Conservation (phyloP, 2,113 vertebrate genomes). For the Tonatia bakeri region DNA sequence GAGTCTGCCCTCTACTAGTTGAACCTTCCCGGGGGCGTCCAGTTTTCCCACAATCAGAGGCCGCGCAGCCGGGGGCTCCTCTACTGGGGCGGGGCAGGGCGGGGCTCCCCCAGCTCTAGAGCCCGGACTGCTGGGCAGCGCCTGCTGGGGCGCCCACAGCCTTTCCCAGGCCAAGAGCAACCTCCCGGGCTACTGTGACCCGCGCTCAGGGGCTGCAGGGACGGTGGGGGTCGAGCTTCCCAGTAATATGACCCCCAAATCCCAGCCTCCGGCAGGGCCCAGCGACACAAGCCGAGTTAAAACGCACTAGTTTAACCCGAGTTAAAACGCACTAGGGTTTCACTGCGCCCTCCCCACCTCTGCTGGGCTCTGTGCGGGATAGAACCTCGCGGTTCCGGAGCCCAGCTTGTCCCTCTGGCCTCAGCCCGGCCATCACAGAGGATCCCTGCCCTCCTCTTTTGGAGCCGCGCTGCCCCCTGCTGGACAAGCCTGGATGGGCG, state of each 20-base stretch:
- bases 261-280: not conserved
- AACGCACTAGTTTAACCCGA: not conserved
- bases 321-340: not conserved
- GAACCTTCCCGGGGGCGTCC: slow-evolving; percentile 15
- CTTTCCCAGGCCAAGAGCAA: not conserved
- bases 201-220: fast-evolving
- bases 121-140: not conserved
- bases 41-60: slow-evolving; percentile 46
- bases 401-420: not conserved
- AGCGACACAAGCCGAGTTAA: not conserved
- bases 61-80: not conserved
- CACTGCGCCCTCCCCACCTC: not conserved
- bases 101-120: not conserved
- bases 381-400: not conserved
- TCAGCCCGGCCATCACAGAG: fast-evolving
- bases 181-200: not conserved
- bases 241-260: not conserved
- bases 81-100: not conserved
- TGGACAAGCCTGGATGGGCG: slow-evolving; percentile 28
- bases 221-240: not conserved
- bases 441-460: not conserved
- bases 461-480: slow-evolving; percentile 57
- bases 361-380: fast-evolving
- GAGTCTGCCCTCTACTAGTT: not conserved
- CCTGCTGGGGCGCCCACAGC: slow-evolving; percentile 33